phyloP scores from a whole-genome alignment of 1,140 invertebrate species.

The Hypothenemus hampei region DNA sequence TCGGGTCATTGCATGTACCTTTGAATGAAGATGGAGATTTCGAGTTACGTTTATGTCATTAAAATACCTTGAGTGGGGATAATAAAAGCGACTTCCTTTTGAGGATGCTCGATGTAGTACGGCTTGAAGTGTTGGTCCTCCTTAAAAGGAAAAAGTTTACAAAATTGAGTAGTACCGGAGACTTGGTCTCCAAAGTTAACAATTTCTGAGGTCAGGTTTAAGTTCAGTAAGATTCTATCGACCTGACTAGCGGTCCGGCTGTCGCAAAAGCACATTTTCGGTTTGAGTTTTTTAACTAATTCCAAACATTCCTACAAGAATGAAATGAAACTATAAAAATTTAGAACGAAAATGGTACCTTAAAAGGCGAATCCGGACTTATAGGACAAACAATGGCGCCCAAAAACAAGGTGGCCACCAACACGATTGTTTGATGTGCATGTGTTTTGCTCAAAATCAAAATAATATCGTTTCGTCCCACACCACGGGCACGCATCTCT shows the following conservation, averaged over 20 bases:
- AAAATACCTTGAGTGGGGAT: slow-evolving; percentile 30
- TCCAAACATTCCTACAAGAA: slow-evolving; percentile 27
- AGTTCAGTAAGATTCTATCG: slow-evolving; percentile 24
- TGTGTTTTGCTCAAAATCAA: slow-evolving; percentile 32
- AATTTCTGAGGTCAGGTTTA: slow-evolving; percentile 14
- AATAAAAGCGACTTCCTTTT: slow-evolving; percentile 31
- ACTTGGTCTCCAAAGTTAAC: slow-evolving; percentile 26
- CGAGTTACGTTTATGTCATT: neutral
- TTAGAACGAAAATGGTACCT: slow-evolving; percentile 1
- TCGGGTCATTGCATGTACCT: slow-evolving; percentile 23
- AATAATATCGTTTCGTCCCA: slow-evolving; percentile 32
- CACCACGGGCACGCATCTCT: slow-evolving; percentile 23
- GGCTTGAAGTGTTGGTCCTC: slow-evolving; percentile 26
- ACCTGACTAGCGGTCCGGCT: slow-evolving; percentile 27
- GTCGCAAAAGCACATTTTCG: slow-evolving; percentile 37
- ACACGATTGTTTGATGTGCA: slow-evolving; percentile 34
- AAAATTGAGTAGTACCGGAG: slow-evolving; percentile 20
- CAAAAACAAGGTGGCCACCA: slow-evolving; percentile 32
- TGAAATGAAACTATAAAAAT: neutral
- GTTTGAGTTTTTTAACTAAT: slow-evolving; percentile 29
- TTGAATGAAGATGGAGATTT: neutral
- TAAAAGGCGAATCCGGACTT: slow-evolving; percentile 24
- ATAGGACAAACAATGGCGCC: slow-evolving; percentile 36
- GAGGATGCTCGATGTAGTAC: slow-evolving; percentile 22
- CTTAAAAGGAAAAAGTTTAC: slow-evolving; percentile 23